Conservation (phyloP, 2,113 vertebrate species). For the Callipepla squamata region DNA sequence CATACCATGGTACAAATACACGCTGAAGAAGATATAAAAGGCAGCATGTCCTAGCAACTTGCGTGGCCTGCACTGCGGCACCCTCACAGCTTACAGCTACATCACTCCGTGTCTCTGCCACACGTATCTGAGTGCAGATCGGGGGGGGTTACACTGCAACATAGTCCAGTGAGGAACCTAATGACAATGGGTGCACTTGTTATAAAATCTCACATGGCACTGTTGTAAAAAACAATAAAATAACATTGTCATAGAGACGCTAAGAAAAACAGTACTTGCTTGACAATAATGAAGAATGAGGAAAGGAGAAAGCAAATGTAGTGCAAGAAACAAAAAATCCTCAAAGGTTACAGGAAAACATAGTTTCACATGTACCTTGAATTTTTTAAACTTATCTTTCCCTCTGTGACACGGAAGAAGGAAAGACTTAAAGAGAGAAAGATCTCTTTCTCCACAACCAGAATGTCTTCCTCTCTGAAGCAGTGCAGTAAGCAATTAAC, state of each 20-base stretch:
- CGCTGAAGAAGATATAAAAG: neutral
- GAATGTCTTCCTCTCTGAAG: neutral
- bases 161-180: neutral
- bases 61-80: too few relatives aligned
- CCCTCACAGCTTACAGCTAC: neutral
- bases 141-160: neutral
- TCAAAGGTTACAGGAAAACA: neutral
- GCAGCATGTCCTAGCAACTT: neutral
- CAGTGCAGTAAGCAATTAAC: constrained; percentile 22
- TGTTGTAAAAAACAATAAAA: neutral
- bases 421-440: neutral
- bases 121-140: accelerated
- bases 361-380: neutral
- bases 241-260: neutral
- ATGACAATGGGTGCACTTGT: neutral
- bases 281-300: neutral
- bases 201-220: neutral
- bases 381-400: neutral
- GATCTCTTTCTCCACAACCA: neutral
- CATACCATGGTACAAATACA: neutral
- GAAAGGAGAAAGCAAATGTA: neutral
- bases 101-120: neutral
- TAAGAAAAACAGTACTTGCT: neutral
- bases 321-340: neutral
- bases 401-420: neutral